Base-by-base conservation (phyloP, 1,140 invertebrate species). In the Meloidogyne hapla region DNA sequence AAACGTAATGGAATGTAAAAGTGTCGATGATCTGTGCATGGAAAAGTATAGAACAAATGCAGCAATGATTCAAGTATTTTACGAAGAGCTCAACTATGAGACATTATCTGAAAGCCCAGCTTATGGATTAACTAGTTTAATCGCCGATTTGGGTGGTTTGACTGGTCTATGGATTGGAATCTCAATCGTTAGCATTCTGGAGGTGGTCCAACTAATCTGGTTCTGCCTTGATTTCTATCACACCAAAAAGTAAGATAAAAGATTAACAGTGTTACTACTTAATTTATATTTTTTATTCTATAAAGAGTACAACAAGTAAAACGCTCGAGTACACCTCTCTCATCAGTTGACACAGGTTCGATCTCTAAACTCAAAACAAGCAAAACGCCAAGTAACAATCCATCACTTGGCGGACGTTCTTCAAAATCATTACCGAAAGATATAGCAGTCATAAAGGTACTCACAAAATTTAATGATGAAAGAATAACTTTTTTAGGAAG, bases 41-140 rank as follows among this genome's bases (percentile, higher is more conserved):
- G 85, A 87, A 66, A 87, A 86, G 56, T 86, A 86, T 56, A 69
- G 85, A 42, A 83, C 79, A 66, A 86, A 86, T 62, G 85, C 85
- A 12, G 85, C 85, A n/a, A 87, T 86, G 85, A 81, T 86, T 23
- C 85, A 86, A 77, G 81, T 86, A 13, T 86, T 86, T 68, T 86
- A 86, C 68, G 85, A 86, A 67, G 85, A 86, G 72, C 75, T 86
- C 26, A 86, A 86, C 76, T 86, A 84, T 67, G 85, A 86, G 76
- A 87, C 85, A 64, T 64, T 86, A 62, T 77, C 76, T 21, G 85
- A 86, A 76, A 84, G 67, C 48, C 82, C 79, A 23, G 83, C 85
- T 12, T 86, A 86, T 69, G 79, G 76, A n/a, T 45, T 84, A 69
- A 80, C 77, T 1, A 85, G 83, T 75, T 70, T 86, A 25, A 63